phyloP scores from a whole-genome alignment of 2,888 invertebrate species.

The Tenodera sinensis region DNA sequence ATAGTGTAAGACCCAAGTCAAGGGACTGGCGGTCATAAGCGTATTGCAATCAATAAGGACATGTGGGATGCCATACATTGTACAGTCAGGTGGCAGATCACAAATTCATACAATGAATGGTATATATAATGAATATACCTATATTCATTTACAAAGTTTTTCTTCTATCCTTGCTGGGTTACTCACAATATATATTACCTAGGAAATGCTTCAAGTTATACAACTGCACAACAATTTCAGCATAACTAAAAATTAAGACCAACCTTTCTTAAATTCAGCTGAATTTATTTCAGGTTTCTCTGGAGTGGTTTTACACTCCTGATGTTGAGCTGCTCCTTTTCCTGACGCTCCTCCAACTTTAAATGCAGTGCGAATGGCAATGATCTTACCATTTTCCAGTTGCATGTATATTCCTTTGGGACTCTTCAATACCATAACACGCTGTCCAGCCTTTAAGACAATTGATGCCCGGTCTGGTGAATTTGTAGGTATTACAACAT shows the following conservation, averaged over 20 bases:
- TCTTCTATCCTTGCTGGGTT: background rate
- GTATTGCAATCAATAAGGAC: no score
- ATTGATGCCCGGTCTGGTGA: slow-evolving; percentile 86
- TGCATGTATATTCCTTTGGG: slow-evolving; percentile 96
- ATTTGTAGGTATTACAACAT: slow-evolving; percentile 90
- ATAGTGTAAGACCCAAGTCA: no score
- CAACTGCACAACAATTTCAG: background rate
- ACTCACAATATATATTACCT: background rate
- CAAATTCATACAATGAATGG: no score
- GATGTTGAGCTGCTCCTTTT: slow-evolving; percentile 40
- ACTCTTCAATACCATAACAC: slow-evolving; percentile 91
- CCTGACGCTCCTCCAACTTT: slow-evolving; percentile 57
- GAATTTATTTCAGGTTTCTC: slow-evolving; percentile 22
- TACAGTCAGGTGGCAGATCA: no score
- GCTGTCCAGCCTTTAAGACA: slow-evolving; percentile 87
- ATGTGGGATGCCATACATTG: no score
- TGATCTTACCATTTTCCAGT: slow-evolving; percentile 89
- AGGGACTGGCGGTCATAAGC: no score
- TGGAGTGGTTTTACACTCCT: slow-evolving; percentile 40
- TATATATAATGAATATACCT: no score
- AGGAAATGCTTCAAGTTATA: background rate
- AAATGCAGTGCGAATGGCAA: slow-evolving; percentile 80
- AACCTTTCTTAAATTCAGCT: slow-evolving; percentile 28
- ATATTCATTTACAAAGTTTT: no score
- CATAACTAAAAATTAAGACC: background rate